Conservation (phyloP, 1,140 invertebrate species). For the Vollenhovia emeryi region DNA sequence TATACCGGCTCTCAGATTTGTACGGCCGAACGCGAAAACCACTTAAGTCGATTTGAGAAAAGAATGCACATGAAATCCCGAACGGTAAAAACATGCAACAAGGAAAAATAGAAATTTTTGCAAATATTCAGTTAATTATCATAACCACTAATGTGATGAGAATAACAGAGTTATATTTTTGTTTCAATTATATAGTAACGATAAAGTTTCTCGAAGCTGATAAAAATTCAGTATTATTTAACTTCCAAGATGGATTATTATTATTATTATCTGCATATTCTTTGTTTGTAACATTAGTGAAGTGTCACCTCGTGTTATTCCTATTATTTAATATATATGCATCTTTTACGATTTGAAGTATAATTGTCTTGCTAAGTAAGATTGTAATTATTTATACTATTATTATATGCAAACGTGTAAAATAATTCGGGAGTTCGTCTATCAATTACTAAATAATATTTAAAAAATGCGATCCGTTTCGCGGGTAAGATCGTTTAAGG, state of each 20-base stretch:
- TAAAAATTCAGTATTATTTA: constrained; percentile 68
- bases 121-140: too few relatives aligned
- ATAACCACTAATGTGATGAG: constrained; percentile 32
- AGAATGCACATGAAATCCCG: constrained; percentile 61
- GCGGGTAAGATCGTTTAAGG: neutral
- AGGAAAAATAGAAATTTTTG: neutral
- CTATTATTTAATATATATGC: neutral
- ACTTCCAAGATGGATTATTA: constrained; percentile 56
- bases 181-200: constrained; percentile 45
- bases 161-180: constrained; percentile 61
- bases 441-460: constrained; percentile 3
- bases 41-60: constrained; percentile 68
- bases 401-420: constrained; percentile 5
- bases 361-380: constrained; percentile 42
- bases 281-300: constrained; percentile 45
- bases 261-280: constrained; percentile 41
- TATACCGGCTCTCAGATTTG: constrained; percentile 77
- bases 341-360: constrained; percentile 35
- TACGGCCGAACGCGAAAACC: constrained; percentile 67
- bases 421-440: constrained; percentile 43
- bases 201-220: constrained; percentile 28
- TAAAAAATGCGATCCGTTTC: neutral
- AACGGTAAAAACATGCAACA: constrained; percentile 26
- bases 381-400: constrained; percentile 59
- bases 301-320: constrained; percentile 5